phyloP scores from a whole-genome alignment of 2,888 invertebrate species.

The Trissolcus japonicus region DNA sequence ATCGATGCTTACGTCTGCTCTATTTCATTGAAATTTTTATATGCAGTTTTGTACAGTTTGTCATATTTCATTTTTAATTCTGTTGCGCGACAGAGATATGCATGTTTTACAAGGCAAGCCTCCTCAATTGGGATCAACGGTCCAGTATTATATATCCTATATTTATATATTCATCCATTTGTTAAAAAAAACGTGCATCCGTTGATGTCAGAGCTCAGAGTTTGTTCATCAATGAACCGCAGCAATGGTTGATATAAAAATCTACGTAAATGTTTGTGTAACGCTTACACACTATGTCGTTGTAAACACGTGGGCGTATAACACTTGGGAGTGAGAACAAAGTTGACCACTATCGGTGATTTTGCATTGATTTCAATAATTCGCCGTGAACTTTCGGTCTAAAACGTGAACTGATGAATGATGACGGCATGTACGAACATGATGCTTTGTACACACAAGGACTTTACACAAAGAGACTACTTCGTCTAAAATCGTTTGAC shows the following conservation, averaged over 20 bases:
- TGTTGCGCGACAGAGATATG: constrained; percentile 59
- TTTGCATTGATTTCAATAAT: constrained; percentile 20
- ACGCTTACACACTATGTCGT: constrained; percentile 53
- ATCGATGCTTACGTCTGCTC: constrained; percentile 33
- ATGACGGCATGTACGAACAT: constrained; percentile 45
- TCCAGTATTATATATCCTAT: constrained; percentile 38
- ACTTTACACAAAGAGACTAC: constrained; percentile 38
- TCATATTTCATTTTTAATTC: constrained; percentile 27
- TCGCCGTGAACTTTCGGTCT: constrained; percentile 44
- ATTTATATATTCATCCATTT: constrained; percentile 8
- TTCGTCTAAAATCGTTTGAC: constrained; percentile 65
- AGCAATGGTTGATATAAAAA: constrained; percentile 42
- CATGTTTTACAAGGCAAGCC: constrained; percentile 59
- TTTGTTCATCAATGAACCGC: constrained; percentile 21
- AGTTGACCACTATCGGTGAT: constrained; percentile 25
- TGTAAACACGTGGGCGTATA: constrained; percentile 52
- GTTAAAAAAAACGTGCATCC: constrained; percentile 33
- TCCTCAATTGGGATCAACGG: constrained; percentile 46
- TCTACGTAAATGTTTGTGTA: constrained; percentile 44
- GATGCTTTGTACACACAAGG: constrained; percentile 46
- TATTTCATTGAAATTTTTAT: constrained; percentile 37
- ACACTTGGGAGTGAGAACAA: constrained; percentile 34
- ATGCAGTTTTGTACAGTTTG: constrained; percentile 53
- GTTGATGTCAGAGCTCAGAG: constrained; percentile 16
- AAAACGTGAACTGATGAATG: constrained; percentile 40